These are phyloP conservation scores for Andinoacara biseriatus DNA, from an alignment of 2,113 vertebrate genomes.

Conservation along the genomic window DNA sequence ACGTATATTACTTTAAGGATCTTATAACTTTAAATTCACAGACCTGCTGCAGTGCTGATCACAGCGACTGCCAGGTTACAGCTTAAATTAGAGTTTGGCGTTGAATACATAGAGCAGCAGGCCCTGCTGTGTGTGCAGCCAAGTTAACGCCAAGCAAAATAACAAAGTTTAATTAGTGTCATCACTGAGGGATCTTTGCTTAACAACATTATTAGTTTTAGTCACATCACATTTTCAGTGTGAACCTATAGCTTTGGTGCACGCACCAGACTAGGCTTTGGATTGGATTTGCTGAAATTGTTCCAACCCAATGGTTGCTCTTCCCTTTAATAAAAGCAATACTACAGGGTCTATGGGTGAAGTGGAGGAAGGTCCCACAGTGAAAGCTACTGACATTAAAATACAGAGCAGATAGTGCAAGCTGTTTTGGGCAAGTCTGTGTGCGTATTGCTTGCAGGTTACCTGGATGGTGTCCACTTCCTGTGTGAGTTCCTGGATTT, in stretches of 20 bases:
- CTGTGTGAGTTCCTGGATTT: slow-evolving; percentile 91
- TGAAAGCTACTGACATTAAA: neutral
- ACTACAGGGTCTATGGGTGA: neutral
- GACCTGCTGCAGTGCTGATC: neutral
- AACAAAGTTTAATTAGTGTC: slow-evolving; percentile 5
- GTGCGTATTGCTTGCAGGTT: neutral
- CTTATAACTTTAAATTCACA: slow-evolving; percentile 2
- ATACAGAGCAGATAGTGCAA: neutral
- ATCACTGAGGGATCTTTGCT: neutral
- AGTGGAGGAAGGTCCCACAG: neutral
- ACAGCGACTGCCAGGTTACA: neutral
- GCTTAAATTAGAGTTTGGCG: neutral
- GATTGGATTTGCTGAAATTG: neutral
- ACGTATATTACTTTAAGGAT: neutral
- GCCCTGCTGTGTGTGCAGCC: neutral
- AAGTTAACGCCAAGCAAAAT: neutral
- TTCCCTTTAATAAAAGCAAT: neutral
- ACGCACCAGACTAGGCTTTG: neutral
- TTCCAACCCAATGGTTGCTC: neutral
- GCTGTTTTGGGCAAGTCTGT: neutral
- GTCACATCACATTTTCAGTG: neutral
- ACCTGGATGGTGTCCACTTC: slow-evolving; percentile 95
- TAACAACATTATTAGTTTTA: neutral
- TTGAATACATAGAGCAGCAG: neutral
- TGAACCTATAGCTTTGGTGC: neutral